Evolutionary conservation across 2,888 invertebrate species (phyloP), one percentile per base, ranked within the genome.

Genomic region (Drosophila formosana): DNA sequence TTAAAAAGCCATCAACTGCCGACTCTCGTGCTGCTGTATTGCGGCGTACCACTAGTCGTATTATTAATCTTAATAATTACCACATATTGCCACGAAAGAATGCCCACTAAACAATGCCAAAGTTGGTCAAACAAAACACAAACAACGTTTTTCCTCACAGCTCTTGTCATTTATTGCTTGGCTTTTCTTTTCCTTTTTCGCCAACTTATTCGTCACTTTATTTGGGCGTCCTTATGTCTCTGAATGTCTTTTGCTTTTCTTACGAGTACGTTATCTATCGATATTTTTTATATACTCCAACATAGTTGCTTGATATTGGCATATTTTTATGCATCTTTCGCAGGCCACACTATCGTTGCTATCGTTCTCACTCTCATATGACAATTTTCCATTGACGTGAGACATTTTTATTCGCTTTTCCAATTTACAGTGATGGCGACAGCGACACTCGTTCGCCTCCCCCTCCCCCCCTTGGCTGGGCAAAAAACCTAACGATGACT

Each of bases 51-150:
- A 41, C 28, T 43, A 32, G 51, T 60, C 73, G 66, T 66, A 80
- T 75, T 85, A 86, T 88, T 86, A 88, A 89, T 86, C 89, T 88
- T 85, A 76, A 88, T 86, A 85, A 86, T 69, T 68, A 75, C 74
- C 72, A 73, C 66, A 81, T 66, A 78, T 82, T 76, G 79, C 68
- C 70, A 18, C 43, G 9, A 70, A 81, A 77, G 85, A 75, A 87
- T 84, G 56, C 70, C 34, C 30, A 49, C 74, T 70, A 74, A 81
- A 71, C 70, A 77, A 74, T 78, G 68, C 53, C 26, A 47, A 76
- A 78, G 52, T 75, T 72, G 43, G 60, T 50, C 28, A 69, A 61
- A 71, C 68, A 69, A 78, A 74, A 51, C 1, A 37, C 37, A 37
- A 11, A 37, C 60, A 25, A 50, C 6, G 6, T 32, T 30, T 34